Conservation (phyloP, 2,113 vertebrate genomes). For the Paralichthys olivaceus region DNA sequence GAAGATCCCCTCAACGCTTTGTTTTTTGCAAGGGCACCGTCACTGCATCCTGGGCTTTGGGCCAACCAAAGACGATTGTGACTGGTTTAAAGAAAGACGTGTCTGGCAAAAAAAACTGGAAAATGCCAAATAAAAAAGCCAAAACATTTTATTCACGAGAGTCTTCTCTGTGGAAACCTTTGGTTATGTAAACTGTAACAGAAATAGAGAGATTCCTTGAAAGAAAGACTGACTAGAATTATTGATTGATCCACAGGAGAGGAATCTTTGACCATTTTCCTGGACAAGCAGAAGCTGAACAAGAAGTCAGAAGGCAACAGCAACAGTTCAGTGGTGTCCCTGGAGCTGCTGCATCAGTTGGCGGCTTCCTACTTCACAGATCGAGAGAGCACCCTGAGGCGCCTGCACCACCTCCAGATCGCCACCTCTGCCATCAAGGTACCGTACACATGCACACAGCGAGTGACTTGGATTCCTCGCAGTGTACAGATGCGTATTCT, state of each 20-base stretch:
- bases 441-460: conserved; percentile 19
- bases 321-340: conserved; percentile 90
- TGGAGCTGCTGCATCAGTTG: conserved; percentile 96
- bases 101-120: too few species aligned
- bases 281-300: conserved; percentile 96
- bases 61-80: not conserved
- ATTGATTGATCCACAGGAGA: conserved; percentile 84
- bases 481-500: not conserved
- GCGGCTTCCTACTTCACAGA: conserved; percentile 99
- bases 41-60: not conserved
- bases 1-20: not conserved
- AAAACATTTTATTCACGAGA: too few species aligned
- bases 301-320: conserved; percentile 88
- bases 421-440: conserved; percentile 98
- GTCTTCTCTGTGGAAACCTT: too few species aligned
- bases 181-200: too few species aligned
- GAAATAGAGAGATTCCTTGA: not conserved
- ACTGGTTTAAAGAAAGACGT: not conserved
- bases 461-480: not conserved
- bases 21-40: not conserved
- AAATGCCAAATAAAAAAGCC: too few species aligned
- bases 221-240: not conserved
- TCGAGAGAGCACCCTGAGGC: conserved; percentile 92
- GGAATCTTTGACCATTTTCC: conserved; percentile 97
- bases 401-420: conserved; percentile 97